These are phyloP conservation scores for Vimba vimba DNA, from an alignment of 2,113 vertebrate species.

Conservation along the genomic window DNA sequence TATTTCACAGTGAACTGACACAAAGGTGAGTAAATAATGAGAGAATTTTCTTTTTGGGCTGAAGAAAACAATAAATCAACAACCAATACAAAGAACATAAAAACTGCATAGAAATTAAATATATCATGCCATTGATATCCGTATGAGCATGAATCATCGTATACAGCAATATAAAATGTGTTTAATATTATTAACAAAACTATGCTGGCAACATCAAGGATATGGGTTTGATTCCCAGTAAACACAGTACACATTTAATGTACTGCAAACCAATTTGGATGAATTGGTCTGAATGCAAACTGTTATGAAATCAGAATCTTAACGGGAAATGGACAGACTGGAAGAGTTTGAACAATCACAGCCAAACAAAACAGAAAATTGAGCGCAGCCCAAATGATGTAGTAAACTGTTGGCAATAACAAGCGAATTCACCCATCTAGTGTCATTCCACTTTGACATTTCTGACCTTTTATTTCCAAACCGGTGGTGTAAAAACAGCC, in stretches of 20 bases:
- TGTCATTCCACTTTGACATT: neutral
- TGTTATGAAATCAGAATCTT: neutral
- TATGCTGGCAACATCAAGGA: neutral
- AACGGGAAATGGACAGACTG: neutral
- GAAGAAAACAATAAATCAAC: neutral
- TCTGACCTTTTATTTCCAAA: constrained; percentile 35
- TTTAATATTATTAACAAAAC: neutral
- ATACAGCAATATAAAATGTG: too few species aligned
- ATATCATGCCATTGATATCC: neutral
- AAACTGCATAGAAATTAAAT: neutral
- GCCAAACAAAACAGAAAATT: neutral
- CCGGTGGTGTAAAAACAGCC: constrained; percentile 3
- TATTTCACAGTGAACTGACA: neutral
- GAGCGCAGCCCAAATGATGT: neutral
- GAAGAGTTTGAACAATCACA: neutral
- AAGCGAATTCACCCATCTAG: constrained; percentile 19
- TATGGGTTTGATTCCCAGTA: neutral
- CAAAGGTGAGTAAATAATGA: neutral
- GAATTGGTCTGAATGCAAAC: neutral
- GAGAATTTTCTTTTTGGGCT: neutral
- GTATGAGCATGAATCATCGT: neutral
- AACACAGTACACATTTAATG: neutral
- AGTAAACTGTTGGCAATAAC: neutral
- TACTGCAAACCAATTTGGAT: neutral
- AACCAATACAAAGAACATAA: neutral